phyloP scores from a whole-genome alignment of 2,888 invertebrate species.

The Caradrina clavipalpis region DNA sequence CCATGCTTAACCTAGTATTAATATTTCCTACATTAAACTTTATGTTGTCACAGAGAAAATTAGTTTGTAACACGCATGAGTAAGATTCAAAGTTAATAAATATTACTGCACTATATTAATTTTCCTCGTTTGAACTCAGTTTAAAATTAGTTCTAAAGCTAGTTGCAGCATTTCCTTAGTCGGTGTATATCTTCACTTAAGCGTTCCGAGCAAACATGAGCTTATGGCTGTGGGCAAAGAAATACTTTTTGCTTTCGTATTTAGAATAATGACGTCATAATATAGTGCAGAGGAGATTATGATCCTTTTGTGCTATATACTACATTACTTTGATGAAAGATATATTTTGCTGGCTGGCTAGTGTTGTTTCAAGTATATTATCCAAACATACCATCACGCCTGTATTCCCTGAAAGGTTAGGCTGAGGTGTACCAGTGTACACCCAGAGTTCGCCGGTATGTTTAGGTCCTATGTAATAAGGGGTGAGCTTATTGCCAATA shows the following conservation, averaged over 20 bases:
- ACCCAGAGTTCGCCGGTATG: too few species aligned
- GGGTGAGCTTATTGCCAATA: too few species aligned
- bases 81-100: constrained; percentile 40
- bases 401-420: too few species aligned
- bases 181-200: constrained; percentile 29
- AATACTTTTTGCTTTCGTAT: constrained; percentile 3
- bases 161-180: constrained; percentile 15
- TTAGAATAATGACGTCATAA: too few species aligned
- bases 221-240: constrained; percentile 12
- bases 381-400: too few species aligned
- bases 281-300: too few species aligned
- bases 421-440: too few species aligned
- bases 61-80: constrained; percentile 21
- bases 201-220: constrained; percentile 3
- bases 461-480: too few species aligned
- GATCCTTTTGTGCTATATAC: too few species aligned
- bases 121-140: constrained; percentile 33
- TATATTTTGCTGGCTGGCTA: too few species aligned
- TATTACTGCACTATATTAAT: constrained; percentile 50
- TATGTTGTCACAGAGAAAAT: constrained; percentile 1
- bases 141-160: constrained; percentile 55
- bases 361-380: too few species aligned
- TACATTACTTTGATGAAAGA: too few species aligned
- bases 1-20: constrained; percentile 13
- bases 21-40: constrained; percentile 6